Evolutionary conservation across 2,113 vertebrate species (phyloP), one percentile per base, ranked within the genome.

Genomic region (Tyrannus savana): DNA sequence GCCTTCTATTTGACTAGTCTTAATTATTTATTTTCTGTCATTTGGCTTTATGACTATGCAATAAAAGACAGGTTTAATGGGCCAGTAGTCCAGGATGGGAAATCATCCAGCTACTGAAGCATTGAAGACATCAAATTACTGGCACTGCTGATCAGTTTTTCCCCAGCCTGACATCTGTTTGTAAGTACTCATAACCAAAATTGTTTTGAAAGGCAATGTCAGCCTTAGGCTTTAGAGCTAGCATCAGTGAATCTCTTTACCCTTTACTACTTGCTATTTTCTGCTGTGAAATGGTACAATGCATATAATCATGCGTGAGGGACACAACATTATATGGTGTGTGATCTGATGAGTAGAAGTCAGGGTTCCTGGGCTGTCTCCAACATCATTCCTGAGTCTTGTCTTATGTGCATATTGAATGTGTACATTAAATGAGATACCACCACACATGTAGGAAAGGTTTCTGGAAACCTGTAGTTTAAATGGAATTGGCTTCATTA

Each of bases 21-120:
- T 96, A 94, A 96, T 94, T 96, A 95, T 93, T 94, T 96, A 83
- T 97, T 97, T 98, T 94, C 77, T 97, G 84, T 76, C 84, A 84
- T 97, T 97, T 87, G 83, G 74, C 62, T 97, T 97, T 95, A 96
- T 96, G 64, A n/a, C 46, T 82, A 23, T 50, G 76, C n/a, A 89
- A 68, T 95, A 96, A 97, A 98, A 96, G 60, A 84, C 58, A 84
- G 62, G 63, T 85, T 96, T 97, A 96, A 96, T 95, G 87, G 84
- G 28, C 93, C 77, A 88, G 39, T 91, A 85, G 85, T 95, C 87
- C 94, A 93, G 62, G 14, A 92, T 94, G 75, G 74, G 59, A 97
- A 97, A 95, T 96, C 67, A 94, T 92, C 68, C 68, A 96, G 68
- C 75, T 89, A 94, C 39, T 72, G 72, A 95, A 90, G 60, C 88